Percentiles rank a stretch among this genome's conserved stretches.
Evolutionary conservation across 2,113 vertebrate genomes (phyloP).

Genomic region (Cervus canadensis): DNA sequence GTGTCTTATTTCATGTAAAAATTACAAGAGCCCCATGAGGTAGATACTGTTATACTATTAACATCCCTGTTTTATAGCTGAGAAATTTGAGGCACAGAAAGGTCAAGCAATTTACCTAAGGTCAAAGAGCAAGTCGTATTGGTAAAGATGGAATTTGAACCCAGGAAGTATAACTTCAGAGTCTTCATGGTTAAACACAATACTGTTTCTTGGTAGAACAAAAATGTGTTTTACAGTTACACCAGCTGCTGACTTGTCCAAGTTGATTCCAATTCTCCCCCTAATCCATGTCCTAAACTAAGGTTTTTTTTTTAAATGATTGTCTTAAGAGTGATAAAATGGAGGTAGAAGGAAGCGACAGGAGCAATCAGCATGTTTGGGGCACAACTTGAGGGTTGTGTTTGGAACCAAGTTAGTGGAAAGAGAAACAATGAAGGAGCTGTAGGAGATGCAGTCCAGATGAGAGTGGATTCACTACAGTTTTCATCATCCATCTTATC

Average conservation of each 20-base stretch:
- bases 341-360: background rate
- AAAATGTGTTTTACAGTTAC: background rate
- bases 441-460: background rate
- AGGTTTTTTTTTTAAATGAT: background rate
- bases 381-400: background rate
- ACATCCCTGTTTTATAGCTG: background rate
- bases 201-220: background rate
- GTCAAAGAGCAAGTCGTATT: background rate
- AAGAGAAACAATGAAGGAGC: background rate
- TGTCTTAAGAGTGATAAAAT: background rate
- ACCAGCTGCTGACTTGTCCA: background rate
- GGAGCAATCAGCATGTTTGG: background rate
- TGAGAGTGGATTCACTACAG: background rate
- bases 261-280: background rate
- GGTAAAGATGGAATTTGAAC: background rate
- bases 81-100: background rate
- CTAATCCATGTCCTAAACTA: background rate
- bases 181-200: background rate
- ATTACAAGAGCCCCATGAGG: background rate
- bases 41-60: background rate
- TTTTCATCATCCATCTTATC: background rate
- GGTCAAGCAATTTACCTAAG: background rate
- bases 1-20: conserved; percentile 24
- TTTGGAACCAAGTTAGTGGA: background rate
- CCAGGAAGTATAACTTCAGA: background rate